Base-by-base conservation (phyloP, 2,888 invertebrate species). In the Zaprionus bogoriensis region DNA sequence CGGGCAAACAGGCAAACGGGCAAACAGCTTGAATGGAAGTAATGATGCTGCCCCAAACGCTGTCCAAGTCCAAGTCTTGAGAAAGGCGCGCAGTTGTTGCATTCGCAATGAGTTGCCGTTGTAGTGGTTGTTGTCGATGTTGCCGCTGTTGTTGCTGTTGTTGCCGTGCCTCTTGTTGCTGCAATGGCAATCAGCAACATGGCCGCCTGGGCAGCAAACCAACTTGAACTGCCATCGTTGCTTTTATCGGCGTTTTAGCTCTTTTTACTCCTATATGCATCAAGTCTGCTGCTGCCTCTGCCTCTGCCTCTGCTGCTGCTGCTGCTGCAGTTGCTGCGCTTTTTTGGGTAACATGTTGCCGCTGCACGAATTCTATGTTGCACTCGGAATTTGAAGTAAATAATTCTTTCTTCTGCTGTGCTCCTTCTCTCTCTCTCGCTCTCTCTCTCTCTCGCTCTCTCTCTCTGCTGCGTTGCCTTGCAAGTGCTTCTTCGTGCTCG, bases 361-460 rank as follows among this genome's bases (percentile, higher is more conserved):
- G 77, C 79, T 86, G 89, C 88, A 88, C 87, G 88, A 88, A 89
- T 86, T 88, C 88, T 88, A 88, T 89, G 89, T 87, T 88, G 85
- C 80, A 72, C 70, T 83, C 74, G 80, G 84, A 78, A 81, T 76
- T 75, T 76, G 83, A 77, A 82, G 85, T 85, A 85, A 82, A 82
- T 82, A 82, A 85, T 83, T 75, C 85, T 80, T 77, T 75, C 82
- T 78, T 78, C 50, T 50, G 66, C 68, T 51, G 52, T 62, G 77
- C 62, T 67, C 71, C 58, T 69, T 64, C 64, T 65, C 61, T 66
- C 80, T 73, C 80, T 41, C 9, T 22, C 4, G 27, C 27, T 27
- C 27, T 27, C 27, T 10, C 10, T 27, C n/a, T 27, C 10, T 27
- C 27, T 27, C n/a, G 10, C 10, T 10, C 81, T 74, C 81, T 79